A percentile compares a stretch with the other conserved stretches of the same genome.
phyloP scores from a whole-genome alignment of 2,113 vertebrate species.

The Pardalotus punctatus region DNA sequence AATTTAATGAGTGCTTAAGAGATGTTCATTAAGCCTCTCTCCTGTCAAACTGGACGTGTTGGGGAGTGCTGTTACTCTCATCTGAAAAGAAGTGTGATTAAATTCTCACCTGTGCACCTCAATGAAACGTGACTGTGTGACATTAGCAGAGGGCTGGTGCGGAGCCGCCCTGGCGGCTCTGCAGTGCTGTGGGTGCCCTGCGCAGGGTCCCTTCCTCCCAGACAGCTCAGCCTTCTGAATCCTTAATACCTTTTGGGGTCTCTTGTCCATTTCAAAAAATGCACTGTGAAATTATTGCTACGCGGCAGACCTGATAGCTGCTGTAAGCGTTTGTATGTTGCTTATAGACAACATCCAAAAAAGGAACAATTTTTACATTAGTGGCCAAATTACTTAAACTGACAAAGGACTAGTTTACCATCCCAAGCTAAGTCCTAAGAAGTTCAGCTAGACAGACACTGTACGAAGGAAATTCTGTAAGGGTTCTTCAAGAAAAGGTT shows the following conservation, averaged over 20 bases:
- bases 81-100: neutral
- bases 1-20: neutral
- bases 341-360: neutral
- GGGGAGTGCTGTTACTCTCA: neutral
- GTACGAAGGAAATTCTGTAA: neutral
- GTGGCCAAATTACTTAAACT: neutral
- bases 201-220: neutral
- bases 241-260: neutral
- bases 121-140: accelerated
- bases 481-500: neutral
- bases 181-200: accelerated
- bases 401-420: neutral
- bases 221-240: neutral
- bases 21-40: neutral
- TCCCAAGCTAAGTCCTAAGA: neutral
- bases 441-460: neutral
- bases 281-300: neutral
- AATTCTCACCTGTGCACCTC: neutral
- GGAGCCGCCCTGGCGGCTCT: neutral
- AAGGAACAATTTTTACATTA: neutral
- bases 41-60: neutral
- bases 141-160: neutral
- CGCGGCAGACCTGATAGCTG: neutral
- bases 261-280: neutral
- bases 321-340: neutral